These are phyloP conservation scores for Anguilla marmorata DNA, from an alignment of 2,797 vertebrate species.

Conservation along the genomic window DNA sequence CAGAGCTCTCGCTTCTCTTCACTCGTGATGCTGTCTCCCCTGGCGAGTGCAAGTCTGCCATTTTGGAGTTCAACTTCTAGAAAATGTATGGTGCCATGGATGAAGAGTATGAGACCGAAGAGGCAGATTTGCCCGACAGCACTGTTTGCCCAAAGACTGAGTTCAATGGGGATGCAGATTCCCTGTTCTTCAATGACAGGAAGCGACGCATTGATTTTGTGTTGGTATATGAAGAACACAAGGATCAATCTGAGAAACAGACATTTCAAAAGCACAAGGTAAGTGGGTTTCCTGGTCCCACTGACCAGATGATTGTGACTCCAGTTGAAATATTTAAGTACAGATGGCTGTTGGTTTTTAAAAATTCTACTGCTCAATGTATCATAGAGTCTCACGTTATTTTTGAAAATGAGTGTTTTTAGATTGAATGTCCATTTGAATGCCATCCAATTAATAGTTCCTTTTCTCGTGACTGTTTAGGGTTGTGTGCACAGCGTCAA, in stretches of 20 bases:
- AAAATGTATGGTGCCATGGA: slow-evolving; percentile 56
- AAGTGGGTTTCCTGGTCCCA: slow-evolving; percentile 30
- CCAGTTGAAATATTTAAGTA: neutral
- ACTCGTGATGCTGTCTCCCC: neutral
- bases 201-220: slow-evolving; percentile 86
- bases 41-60: neutral
- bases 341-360: neutral
- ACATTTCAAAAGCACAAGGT: slow-evolving; percentile 75
- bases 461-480: no score
- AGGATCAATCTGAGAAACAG: slow-evolving; percentile 75
- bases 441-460: no score
- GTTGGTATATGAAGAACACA: slow-evolving; percentile 89
- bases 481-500: no score
- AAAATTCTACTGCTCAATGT: no score
- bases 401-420: no score
- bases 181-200: slow-evolving; percentile 87
- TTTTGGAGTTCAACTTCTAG: neutral
- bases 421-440: no score
- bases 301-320: neutral
- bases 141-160: slow-evolving; percentile 74
- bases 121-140: slow-evolving; percentile 37
- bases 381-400: no score
- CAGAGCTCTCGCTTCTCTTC: neutral
- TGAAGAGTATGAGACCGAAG: slow-evolving; percentile 53
- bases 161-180: slow-evolving; percentile 81